Conservation (phyloP, 2,113 vertebrate species). For the Pavo muticus region DNA sequence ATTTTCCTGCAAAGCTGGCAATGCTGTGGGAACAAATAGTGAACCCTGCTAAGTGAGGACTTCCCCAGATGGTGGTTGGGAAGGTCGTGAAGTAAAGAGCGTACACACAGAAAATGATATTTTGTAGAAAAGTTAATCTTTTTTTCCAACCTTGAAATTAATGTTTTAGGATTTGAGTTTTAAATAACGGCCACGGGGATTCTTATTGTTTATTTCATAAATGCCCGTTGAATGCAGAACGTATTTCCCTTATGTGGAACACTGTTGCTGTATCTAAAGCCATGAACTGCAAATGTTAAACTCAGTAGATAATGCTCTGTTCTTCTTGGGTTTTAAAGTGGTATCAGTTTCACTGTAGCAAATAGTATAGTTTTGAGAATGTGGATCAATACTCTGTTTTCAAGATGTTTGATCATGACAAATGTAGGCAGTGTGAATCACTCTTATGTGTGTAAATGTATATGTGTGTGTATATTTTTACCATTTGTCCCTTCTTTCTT, state of each 20-base stretch:
- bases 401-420: constrained; percentile 33
- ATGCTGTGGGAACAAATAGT: background rate
- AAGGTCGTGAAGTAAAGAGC: background rate
- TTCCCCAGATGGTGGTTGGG: background rate
- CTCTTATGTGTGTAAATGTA: constrained; percentile 52
- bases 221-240: background rate
- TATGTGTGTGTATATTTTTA: constrained; percentile 33
- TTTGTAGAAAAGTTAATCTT: background rate
- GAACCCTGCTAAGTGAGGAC: background rate
- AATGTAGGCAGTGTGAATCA: constrained; percentile 59
- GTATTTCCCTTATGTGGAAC: background rate
- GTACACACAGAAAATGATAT: fast-evolving
- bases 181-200: background rate
- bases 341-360: background rate
- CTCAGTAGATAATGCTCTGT: background rate
- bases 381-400: constrained; percentile 23
- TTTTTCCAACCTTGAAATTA: background rate
- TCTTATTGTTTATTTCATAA: background rate
- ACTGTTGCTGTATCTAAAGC: background rate
- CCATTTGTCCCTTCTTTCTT: constrained; percentile 47
- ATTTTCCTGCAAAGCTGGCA: constrained; percentile 22
- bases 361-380: background rate
- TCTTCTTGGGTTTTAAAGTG: background rate
- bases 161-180: background rate
- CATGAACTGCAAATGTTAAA: background rate